Conservation (phyloP, 2,888 invertebrate genomes). For the Adelognathus sp. region DNA sequence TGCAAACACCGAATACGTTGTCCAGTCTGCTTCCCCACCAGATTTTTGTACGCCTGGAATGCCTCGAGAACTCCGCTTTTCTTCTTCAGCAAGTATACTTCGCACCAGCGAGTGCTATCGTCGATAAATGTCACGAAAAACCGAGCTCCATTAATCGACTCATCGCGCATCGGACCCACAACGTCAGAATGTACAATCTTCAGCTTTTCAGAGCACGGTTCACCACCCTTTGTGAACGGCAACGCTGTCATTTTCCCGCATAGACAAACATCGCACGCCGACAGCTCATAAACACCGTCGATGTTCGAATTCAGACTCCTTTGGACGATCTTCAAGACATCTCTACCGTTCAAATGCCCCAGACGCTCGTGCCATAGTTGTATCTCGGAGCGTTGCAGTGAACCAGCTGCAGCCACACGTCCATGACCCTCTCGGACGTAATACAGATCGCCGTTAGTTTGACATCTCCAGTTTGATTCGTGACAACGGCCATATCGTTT, state of each 20-base stretch:
- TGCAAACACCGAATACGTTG: slow-evolving; percentile 45
- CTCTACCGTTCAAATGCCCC: slow-evolving; percentile 30
- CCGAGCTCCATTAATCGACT: slow-evolving; percentile 8
- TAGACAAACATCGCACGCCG: slow-evolving; percentile 6
- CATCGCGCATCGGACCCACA: slow-evolving; percentile 13
- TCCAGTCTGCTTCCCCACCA: slow-evolving; percentile 48
- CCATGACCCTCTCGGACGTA: slow-evolving; percentile 17
- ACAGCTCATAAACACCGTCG: too few species aligned
- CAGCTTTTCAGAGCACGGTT: background rate
- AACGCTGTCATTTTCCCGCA: background rate
- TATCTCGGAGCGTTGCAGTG: background rate
- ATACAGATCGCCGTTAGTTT: slow-evolving; percentile 40
- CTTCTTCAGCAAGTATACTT: slow-evolving; percentile 44
- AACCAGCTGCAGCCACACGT: background rate
- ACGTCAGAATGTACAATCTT: slow-evolving; percentile 28
- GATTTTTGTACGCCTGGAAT: slow-evolving; percentile 45
- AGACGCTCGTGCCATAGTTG: slow-evolving; percentile 31
- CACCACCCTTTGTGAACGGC: slow-evolving; percentile 3
- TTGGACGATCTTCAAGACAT: slow-evolving; percentile 3
- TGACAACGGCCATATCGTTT: slow-evolving; percentile 41
- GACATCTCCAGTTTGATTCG: background rate
- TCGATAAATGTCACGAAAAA: slow-evolving; percentile 32
- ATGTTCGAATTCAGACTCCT: background rate
- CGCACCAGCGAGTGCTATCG: slow-evolving; percentile 44
- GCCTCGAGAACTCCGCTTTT: slow-evolving; percentile 50